Base-by-base conservation (phyloP, 2,797 vertebrate genomes). In the Spinus pinus region DNA sequence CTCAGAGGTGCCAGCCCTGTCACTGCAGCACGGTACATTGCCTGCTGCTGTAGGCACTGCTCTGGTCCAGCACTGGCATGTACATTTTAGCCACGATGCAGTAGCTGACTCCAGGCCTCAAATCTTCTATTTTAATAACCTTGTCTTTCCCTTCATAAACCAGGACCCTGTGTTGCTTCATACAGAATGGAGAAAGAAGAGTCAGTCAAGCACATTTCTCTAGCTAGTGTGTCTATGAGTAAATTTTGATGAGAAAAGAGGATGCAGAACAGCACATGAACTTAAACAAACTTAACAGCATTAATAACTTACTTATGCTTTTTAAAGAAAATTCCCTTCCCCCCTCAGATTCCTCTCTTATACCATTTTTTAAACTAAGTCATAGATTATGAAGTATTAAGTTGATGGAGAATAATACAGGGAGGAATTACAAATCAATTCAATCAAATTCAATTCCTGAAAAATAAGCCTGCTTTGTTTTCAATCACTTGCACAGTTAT, bases 61-160 rank as follows among this genome's bases (percentile, higher is more conserved):
- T 96, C 73, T 70, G 93, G 93, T 83, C 94, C 67, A 98, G 78
- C 41, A 41, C 1, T 2, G 93, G 96, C 67, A 93, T 28, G 0
- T 97, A 97, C 0, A 57, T 91, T 77, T 95, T 97, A 25, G 97
- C 97, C 56, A 73, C 13, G 1, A 97, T 0, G 30, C 98, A 98
- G 89, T 97, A 97, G 54, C 81, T 91, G 57, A 95, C 60, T 56
- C 54, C 92, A 6, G 80, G 85, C 49, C 67, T 84, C 74, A 97
- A 54, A 41, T 80, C 71, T 95, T 94, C 46, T 71, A 98, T 91
- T 95, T 94, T 67, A 65, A 97, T 65, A 41, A 89, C 17, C 54
- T 93, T 97, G 12, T 72, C 67, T 50, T 85, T 65, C 46, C 97
- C 97, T 97, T 97, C 97, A 2, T 98, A 97, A 3, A 95, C 85